Evolutionary conservation across 2,888 invertebrate species (phyloP), one percentile per base, ranked within the genome.

Genomic region (Azorinus chamasolen): DNA sequence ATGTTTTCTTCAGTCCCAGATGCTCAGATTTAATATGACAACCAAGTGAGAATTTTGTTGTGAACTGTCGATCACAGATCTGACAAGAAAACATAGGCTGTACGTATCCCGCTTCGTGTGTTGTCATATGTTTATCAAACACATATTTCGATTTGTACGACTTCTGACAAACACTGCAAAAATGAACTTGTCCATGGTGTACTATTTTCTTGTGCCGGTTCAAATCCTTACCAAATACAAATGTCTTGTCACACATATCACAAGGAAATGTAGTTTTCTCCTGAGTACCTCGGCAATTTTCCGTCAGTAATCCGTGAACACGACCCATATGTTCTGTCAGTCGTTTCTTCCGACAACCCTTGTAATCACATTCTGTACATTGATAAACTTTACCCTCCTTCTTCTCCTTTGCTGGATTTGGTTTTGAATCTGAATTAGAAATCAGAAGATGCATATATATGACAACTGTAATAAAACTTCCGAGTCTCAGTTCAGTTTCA

Each of bases 1-100:
- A 88, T 0, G 84, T 84, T 59, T 85, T 85, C 50, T 87, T 88
- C 58, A 87, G 80, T 6, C 88, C 88, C 16, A 88, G 62, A 74
- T 89, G 89, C 22, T 87, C 87, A 2, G 88, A 86, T 57, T 89
- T 88, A 10, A 88, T 79, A 58, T 90, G 90, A 61, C 83, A 83
- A 5, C 85, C 80, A 16, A 89, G 68, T 6, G 87, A 86, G 72
- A 89, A 88, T 43, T 88, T 88, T 20, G 89, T 89, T 39, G 88
- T 88, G 68, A 89, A 89, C 46, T 77, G 72, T 53, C 87, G 84
- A 2, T 81, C 70, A 71, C 90, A 90, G 12, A 85, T 73, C 43
- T 87, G 83, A 76, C 89, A 89, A 10, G 74, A 69, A 73, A 86
- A 88, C 72, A 84, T 82, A 27, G 87, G 87, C 61, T 88, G 87